Percentiles rank a stretch among this genome's conserved stretches.
Evolutionary conservation across 2,113 vertebrate genomes (phyloP).

Genomic region (Gobiocypris rarus): DNA sequence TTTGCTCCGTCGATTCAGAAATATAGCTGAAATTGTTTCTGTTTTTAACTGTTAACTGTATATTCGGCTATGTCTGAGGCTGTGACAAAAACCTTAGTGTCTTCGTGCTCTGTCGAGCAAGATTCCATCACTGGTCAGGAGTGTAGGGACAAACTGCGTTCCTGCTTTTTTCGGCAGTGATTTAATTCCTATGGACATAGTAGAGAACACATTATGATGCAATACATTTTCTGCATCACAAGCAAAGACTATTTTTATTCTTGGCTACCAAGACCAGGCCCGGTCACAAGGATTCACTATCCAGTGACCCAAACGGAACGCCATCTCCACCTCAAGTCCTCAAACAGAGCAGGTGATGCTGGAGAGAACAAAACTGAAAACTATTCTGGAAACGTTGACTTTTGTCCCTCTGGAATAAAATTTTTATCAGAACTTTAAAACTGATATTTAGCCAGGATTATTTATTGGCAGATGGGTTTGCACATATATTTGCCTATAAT

Average conservation of each 20-base stretch:
- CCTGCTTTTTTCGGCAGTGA: conserved; percentile 15
- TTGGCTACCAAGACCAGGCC: not conserved
- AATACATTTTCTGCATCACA: conserved; percentile 41
- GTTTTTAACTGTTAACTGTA: not conserved
- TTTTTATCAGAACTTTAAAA: not conserved
- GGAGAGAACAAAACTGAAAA: not conserved
- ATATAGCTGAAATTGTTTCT: not conserved
- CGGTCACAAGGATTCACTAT: conserved; percentile 19
- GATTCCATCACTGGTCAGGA: not conserved
- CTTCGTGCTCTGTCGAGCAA: conserved; percentile 1
- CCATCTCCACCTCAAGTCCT: not conserved
- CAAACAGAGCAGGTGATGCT: not conserved
- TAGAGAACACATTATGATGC: conserved; percentile 32
- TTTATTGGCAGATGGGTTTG: not conserved
- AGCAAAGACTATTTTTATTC: conserved; percentile 36
- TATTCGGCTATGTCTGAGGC: not conserved
- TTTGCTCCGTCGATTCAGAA: not conserved
- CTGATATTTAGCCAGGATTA: not conserved
- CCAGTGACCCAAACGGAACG: not conserved
- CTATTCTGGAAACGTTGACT: not conserved
- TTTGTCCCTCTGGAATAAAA: not conserved
- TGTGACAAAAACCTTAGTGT: not conserved
- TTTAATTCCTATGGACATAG: conserved; percentile 41
- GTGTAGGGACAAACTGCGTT: not conserved
- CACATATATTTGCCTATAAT: not conserved